phyloP scores from a whole-genome alignment of 2,888 invertebrate species.

The Heliconius ethilla region DNA sequence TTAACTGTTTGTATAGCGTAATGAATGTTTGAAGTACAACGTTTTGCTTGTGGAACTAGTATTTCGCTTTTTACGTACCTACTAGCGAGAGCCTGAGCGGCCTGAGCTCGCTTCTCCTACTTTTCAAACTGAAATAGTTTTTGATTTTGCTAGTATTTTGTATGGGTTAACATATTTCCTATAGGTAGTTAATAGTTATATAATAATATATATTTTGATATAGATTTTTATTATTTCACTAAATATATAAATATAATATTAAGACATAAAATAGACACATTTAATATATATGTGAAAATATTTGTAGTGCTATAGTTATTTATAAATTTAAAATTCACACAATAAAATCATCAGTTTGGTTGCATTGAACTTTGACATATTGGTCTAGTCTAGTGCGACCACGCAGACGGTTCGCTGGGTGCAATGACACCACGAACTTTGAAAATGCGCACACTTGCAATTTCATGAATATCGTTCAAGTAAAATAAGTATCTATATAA shows the following conservation, averaged over 20 bases:
- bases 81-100: background rate
- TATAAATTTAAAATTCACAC: background rate
- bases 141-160: background rate
- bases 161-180: background rate
- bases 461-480: background rate
- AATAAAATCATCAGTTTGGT: conserved; percentile 30
- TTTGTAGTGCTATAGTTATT: background rate
- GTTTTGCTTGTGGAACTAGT: conserved; percentile 28
- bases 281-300: background rate
- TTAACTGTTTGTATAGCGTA: conserved; percentile 36
- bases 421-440: conserved; percentile 62
- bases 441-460: background rate
- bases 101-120: conserved; percentile 8
- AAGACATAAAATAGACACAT: background rate
- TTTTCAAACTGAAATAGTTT: conserved; percentile 8
- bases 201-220: background rate
- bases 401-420: conserved; percentile 51
- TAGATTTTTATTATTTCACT: background rate
- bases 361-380: conserved; percentile 48
- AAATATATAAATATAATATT: background rate
- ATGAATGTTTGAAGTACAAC: conserved; percentile 37
- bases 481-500: background rate
- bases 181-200: background rate
- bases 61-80: conserved; percentile 22
- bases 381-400: conserved; percentile 39